phyloP scores from a whole-genome alignment of 2,888 invertebrate species.

The Thecocarcelia acutangulata region DNA sequence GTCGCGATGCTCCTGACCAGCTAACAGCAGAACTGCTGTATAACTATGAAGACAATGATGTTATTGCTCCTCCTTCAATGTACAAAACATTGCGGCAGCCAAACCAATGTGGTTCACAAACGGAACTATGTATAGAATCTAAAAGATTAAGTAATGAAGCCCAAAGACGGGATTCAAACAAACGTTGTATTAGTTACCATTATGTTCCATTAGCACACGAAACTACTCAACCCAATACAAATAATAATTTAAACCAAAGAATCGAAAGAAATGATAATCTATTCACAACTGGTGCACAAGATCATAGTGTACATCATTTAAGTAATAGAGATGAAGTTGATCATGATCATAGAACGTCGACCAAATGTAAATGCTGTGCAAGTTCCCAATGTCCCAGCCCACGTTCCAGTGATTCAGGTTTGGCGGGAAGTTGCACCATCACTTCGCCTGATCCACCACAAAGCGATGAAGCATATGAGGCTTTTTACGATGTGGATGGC shows the following conservation, averaged over 20 bases:
- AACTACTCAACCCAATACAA: not conserved
- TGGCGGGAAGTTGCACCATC: conserved; percentile 90
- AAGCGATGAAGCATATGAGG: conserved; percentile 69
- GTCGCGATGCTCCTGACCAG: conserved; percentile 82
- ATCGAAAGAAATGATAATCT: conserved; percentile 18
- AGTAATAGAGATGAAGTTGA: conserved; percentile 46
- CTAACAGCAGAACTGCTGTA: conserved; percentile 83
- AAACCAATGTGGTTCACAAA: conserved; percentile 69
- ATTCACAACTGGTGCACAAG: conserved; percentile 30
- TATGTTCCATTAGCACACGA: conserved; percentile 78
- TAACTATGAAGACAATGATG: conserved; percentile 79
- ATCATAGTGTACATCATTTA: conserved; percentile 31
- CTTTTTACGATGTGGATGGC: conserved; percentile 78
- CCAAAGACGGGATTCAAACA: conserved; percentile 75
- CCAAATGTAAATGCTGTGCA: conserved; percentile 84
- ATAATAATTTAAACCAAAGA: conserved; percentile 28
- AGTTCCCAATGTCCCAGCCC: conserved; percentile 86
- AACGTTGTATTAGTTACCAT: conserved; percentile 83
- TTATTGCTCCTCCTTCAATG: conserved; percentile 84
- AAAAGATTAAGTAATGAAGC: conserved; percentile 71
- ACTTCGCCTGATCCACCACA: conserved; percentile 86
- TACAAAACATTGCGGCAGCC: conserved; percentile 79
- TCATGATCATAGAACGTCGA: conserved; percentile 53
- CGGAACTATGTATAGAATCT: conserved; percentile 75
- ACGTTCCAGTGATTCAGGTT: conserved; percentile 89